Base-by-base conservation (phyloP, 2,797 vertebrate species). In the Decapterus maruadsi region DNA sequence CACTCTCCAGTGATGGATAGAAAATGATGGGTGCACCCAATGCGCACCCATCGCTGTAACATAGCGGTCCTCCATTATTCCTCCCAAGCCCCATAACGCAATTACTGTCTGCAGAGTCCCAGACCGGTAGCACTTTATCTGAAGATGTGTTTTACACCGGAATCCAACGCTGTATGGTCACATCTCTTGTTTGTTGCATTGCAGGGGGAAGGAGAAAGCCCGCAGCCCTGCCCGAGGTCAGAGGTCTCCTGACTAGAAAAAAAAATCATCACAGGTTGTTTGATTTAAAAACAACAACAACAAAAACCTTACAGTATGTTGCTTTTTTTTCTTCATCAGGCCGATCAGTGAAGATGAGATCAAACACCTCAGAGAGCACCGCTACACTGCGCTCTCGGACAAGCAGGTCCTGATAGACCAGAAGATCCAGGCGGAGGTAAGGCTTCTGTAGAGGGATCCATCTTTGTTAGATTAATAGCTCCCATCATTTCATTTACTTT, bases 261-360 rank as follows among this genome's bases (percentile, higher is more conserved):
- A 26, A 7, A 34, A 22, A 19, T 36, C 6, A 75, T 38, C n/a
- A 40, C 7, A 6, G 13, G 10, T 29, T 50, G 10, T 42, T n/a
- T 60, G 1, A 54, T 4, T 1, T 36, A 36, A 36, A 36, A 22
- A 63, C n/a, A 11, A 26, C 26, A 26, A 26, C 26, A 26, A 26
- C 26, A 38, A 2, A 11, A n/a, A 2, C 8, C 13, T 14, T 64
- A 1, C 16, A 8, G 2, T 46, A 0, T 60, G 1, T 55, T 59
- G 17, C 63, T 16, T 59, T 62, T 0, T 56, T 68, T 8, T 72
- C n/a, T 34, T 68, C 17, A 12, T 13, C n/a, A 99, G 98, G 81
- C 97, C 97, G 70, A 95, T 99, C 88, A 98, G 93, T 8, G 97
- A 99, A 59, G 98, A 99, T 83, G 98, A 99, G 95, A 95, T 99